A percentile compares a stretch with the other conserved stretches of the same genome.
Evolutionary conservation across 2,888 invertebrate genomes (phyloP).

Genomic region (Cheilosia vernalis): DNA sequence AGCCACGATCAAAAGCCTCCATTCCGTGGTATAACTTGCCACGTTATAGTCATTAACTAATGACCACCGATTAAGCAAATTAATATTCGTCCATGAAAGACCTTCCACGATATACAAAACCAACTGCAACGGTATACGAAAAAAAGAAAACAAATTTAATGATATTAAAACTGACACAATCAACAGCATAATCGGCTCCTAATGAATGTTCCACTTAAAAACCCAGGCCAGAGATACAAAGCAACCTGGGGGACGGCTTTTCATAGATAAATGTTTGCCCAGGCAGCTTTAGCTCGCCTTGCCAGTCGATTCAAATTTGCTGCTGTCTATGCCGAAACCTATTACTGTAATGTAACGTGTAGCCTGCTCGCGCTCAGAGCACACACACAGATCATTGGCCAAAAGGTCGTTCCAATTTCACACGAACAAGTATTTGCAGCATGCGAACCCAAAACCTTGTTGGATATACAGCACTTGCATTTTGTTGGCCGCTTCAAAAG

Average conservation of each 20-base stretch:
- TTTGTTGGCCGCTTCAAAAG: constrained; percentile 38
- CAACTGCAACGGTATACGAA: not conserved
- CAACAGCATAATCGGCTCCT: constrained; percentile 71
- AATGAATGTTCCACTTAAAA: constrained; percentile 75
- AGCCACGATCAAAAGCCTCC: not conserved
- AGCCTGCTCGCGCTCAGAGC: constrained; percentile 27
- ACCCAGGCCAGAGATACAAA: constrained; percentile 44
- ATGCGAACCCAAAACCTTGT: constrained; percentile 2
- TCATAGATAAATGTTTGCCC: constrained; percentile 58
- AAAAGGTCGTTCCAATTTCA: constrained; percentile 73
- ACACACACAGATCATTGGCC: constrained; percentile 44
- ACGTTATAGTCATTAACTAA: constrained; percentile 53
- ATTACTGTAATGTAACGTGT: constrained; percentile 51
- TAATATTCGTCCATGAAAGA: constrained; percentile 67
- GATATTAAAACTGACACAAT: constrained; percentile 74
- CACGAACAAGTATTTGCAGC: constrained; percentile 54
- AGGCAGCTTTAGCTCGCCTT: constrained; percentile 40
- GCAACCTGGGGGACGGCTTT: constrained; percentile 41
- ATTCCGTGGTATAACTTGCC: constrained; percentile 16
- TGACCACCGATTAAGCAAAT: constrained; percentile 70
- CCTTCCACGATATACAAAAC: constrained; percentile 36
- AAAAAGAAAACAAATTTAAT: constrained; percentile 59
- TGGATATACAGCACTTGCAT: constrained; percentile 28
- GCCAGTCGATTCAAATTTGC: constrained; percentile 53
- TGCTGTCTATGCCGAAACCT: constrained; percentile 40